phyloP scores from a whole-genome alignment of 2,888 invertebrate species.

The Bedellia somnulentella region DNA sequence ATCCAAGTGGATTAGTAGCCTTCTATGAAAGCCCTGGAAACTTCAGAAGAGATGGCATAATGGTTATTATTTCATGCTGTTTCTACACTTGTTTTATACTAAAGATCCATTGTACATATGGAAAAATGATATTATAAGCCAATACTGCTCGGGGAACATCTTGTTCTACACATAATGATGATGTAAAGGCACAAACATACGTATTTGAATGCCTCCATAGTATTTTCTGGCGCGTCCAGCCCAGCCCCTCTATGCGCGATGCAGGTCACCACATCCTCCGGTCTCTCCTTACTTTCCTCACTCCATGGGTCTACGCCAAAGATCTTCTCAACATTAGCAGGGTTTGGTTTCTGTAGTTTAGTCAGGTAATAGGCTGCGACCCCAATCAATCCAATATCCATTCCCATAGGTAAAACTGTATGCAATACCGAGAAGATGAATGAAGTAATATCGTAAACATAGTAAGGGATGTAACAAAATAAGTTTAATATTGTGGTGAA shows the following conservation, averaged over 20 bases:
- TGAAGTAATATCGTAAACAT: constrained; percentile 22
- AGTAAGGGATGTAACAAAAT: too few species aligned
- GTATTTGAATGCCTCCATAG: constrained; percentile 70
- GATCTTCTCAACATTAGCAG: constrained; percentile 39
- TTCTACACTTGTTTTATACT: too few species aligned
- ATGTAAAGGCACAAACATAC: constrained; percentile 46
- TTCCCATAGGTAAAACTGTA: constrained; percentile 38
- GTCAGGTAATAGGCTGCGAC: constrained; percentile 35
- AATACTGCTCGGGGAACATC: too few species aligned
- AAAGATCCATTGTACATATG: too few species aligned
- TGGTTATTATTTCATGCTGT: too few species aligned
- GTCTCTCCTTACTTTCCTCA: constrained; percentile 34
- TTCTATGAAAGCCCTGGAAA: too few species aligned
- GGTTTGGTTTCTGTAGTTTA: constrained; percentile 34
- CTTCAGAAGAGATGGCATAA: too few species aligned
- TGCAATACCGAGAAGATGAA: constrained; percentile 26
- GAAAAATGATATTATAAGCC: too few species aligned
- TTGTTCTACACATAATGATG: too few species aligned
- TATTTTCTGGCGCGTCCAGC: constrained; percentile 80
- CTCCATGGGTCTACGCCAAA: constrained; percentile 55
- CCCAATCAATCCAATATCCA: constrained; percentile 36
- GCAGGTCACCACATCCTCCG: constrained; percentile 56
- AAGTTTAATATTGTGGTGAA: too few species aligned
- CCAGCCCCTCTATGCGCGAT: constrained; percentile 77
- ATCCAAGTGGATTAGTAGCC: too few species aligned